Conservation (phyloP, 2,113 vertebrate genomes). For the Solea solea region DNA sequence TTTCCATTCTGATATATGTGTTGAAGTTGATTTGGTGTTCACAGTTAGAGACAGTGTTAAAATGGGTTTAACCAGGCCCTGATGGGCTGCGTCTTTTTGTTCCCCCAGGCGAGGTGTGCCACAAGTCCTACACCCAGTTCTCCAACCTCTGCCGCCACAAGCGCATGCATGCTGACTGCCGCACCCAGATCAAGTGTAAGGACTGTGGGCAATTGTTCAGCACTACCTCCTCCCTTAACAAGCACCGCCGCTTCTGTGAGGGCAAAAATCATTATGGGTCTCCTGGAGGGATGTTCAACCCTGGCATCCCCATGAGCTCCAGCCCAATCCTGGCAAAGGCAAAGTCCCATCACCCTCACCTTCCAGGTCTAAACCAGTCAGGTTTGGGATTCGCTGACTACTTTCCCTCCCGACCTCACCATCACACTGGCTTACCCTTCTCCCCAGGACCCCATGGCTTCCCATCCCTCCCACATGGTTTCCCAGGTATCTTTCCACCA, state of each 20-base stretch:
- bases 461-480: slow-evolving; percentile 85
- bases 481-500: slow-evolving; percentile 93
- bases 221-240: slow-evolving; percentile 99
- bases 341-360: slow-evolving; percentile 84
- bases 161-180: slow-evolving; percentile 99
- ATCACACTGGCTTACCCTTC: slow-evolving; percentile 88
- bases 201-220: slow-evolving; percentile 99
- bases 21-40: slow-evolving; percentile 72
- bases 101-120: slow-evolving; percentile 98
- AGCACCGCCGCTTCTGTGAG: slow-evolving; percentile 99
- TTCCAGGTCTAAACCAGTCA: slow-evolving; percentile 87
- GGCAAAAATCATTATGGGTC: slow-evolving; percentile 96
- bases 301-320: slow-evolving; percentile 92
- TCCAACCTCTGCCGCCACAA: slow-evolving; percentile 99
- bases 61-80: slow-evolving; percentile 86
- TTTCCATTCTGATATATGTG: slow-evolving; percentile 39
- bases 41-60: slow-evolving; percentile 82
- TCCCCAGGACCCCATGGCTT: slow-evolving; percentile 85
- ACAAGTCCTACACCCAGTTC: slow-evolving; percentile 99
- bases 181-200: slow-evolving; percentile 99
- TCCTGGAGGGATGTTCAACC: slow-evolving; percentile 88
- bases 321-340: slow-evolving; percentile 93
- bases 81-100: slow-evolving; percentile 77
- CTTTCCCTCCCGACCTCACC: slow-evolving; percentile 91
- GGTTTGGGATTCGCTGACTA: slow-evolving; percentile 92